Base-by-base conservation (phyloP, 1,140 invertebrate genomes). In the Hycleus phaleratus region DNA sequence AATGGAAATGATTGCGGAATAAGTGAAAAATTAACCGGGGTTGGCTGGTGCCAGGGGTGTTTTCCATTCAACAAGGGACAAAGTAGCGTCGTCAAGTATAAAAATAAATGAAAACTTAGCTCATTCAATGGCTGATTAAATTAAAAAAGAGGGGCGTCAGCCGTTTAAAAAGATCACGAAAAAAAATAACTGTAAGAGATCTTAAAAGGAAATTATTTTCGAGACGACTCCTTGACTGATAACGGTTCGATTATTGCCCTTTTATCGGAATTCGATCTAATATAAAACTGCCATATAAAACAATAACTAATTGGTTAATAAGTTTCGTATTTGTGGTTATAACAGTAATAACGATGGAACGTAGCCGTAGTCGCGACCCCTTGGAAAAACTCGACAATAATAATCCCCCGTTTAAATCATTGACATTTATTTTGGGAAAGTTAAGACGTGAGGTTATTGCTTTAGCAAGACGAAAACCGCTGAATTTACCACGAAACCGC, bases 71-170 rank as follows among this genome's bases (percentile, higher is more conserved):
- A 26, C 46, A 11, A 12, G 46, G 46, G 10, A 18, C 32, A 32
- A 42, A 43, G 26, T 6, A 11, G 12, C 38, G 52, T 62, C 57
- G 50, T 55, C 64, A 68, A 66, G 62, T 64, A 64, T 63, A 68
- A 68, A 68, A 68, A 65, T 67, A 68, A 68, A 68, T 67, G 65
- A 65, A 68, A 68, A 68, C 58, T 68, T 67, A 65, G 63, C 65
- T 67, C 67, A 67, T 67, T 68, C 61, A 62, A 54, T 50, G 58
- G 52, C 63, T 68, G 67, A 68, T 68, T 68, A 68, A 67, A 68
- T 68, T 68, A 65, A 68, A 68, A 53, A 11, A 59, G 59, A 62
- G 59, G 62, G 59, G 53, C 47, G 40, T 11, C 26, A 12, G 25
- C 63, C 61, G 61, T 65, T 65, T 63, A 65, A 63, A 66, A 60